Base-by-base conservation (phyloP, 2,888 invertebrate species). In the Sympetrum striolatum region DNA sequence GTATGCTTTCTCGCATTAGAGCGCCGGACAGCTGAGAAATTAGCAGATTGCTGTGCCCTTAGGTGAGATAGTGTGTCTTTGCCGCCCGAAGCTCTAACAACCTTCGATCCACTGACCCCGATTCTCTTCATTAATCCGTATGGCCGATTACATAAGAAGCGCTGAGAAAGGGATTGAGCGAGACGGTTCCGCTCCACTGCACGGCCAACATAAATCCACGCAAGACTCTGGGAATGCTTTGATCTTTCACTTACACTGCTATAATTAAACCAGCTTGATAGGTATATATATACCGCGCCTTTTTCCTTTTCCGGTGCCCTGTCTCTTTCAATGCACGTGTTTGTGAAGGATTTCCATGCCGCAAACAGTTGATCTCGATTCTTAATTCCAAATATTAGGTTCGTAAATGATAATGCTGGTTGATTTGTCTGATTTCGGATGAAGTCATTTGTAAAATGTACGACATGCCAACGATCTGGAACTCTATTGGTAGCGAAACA, bases 111-210 rank as follows among this genome's bases (percentile, higher is more conserved):
- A 31, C 22, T 86, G 64, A 64, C 86, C 86, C 37, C 60, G 22
- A 86, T 86, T 64, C 86, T 31, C 86, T 12, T 86, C 86, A 31
- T 86, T 86, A 86, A 86, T 86, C 86, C 37, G 81, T 18, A 53
- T 18, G 53, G 53, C 53, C 22, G 60, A 86, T 86, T 60, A 60
- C n/a, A 64, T 64, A 58, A 86, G 60, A 60, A 73, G 73, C 25
- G 73, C 73, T 31, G 73, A 31, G 73, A 53, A 53, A 73, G 73
- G 73, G 73, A 73, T 31, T 25, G 73, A 73, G 73, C 73, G 73
- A 73, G 31, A 73, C 82, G 14, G 14, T 58, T 82, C 82, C 15
- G 22, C 58, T 58, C 25, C 53, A 35, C 35, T 39, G 44, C 82
- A 15, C 82, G 31, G 73, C 73, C 25, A 73, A 14, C 31, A 15